Percentiles rank a stretch among this genome's conserved stretches.
phyloP scores from a whole-genome alignment of 2,797 vertebrate species.

The Varecia variegata region DNA sequence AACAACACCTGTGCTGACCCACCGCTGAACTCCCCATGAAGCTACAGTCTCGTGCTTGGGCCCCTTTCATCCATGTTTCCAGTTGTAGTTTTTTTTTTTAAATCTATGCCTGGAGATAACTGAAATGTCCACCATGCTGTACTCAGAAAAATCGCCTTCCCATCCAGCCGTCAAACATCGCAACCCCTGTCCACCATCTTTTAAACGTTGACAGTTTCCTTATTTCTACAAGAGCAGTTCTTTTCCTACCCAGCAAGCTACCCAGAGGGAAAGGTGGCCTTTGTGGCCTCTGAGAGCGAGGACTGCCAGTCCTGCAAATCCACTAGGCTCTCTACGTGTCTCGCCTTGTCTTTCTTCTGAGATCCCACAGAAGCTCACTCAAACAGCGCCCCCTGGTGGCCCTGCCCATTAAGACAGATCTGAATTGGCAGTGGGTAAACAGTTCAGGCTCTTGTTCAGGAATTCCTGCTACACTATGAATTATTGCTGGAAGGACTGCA shows the following conservation, averaged over 20 bases:
- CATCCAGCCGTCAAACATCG: not conserved
- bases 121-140: not conserved
- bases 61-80: not conserved
- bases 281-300: not conserved
- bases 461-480: not conserved
- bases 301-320: not conserved
- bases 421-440: not conserved
- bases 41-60: not conserved
- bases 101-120: not conserved
- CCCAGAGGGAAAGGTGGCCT: not conserved
- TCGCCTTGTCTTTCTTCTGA: not conserved
- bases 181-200: not conserved
- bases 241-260: not conserved
- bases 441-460: not conserved
- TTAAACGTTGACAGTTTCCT: not conserved
- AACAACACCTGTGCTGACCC: not conserved
- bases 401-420: not conserved
- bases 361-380: not conserved
- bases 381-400: not conserved
- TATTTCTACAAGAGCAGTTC: not conserved
- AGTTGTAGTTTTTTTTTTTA: not conserved
- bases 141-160: not conserved
- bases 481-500: not conserved
- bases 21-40: not conserved
- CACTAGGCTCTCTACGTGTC: fast-evolving